These are phyloP conservation scores for Antennarius striatus DNA, from an alignment of 2,113 vertebrate genomes.

Conservation along the genomic window DNA sequence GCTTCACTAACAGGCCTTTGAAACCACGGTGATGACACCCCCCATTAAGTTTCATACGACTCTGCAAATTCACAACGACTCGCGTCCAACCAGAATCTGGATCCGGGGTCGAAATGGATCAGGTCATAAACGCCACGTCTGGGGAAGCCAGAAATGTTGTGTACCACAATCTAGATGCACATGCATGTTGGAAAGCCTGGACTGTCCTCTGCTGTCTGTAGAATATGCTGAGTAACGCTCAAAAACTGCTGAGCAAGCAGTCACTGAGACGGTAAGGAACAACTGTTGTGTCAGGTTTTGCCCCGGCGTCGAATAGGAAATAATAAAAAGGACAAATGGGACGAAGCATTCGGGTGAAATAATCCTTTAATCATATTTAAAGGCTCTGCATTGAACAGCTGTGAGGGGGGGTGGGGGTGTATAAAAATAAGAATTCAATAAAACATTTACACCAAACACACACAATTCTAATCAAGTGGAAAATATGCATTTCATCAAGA, in stretches of 20 bases:
- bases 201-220: background rate
- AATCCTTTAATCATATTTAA: constrained; percentile 50
- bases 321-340: constrained; percentile 9
- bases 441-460: constrained; percentile 36
- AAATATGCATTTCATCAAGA: too few species aligned
- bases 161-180: too few species aligned
- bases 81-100: too few species aligned
- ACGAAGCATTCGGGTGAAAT: constrained; percentile 15
- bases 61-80: too few species aligned
- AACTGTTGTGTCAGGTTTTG: constrained; percentile 5
- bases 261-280: background rate
- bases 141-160: too few species aligned
- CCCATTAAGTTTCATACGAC: too few species aligned
- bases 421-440: constrained; percentile 48
- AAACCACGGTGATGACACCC: constrained; percentile 21
- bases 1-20: too few species aligned
- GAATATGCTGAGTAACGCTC: constrained; percentile 18
- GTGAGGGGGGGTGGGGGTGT: background rate
- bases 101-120: too few species aligned
- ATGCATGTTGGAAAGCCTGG: too few species aligned
- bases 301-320: background rate
- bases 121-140: too few species aligned
- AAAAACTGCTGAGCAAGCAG: background rate
- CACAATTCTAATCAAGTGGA: background rate
- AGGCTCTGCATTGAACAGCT: constrained; percentile 40